Conservation (phyloP, 2,888 invertebrate genomes). For the Buathra laborator region DNA sequence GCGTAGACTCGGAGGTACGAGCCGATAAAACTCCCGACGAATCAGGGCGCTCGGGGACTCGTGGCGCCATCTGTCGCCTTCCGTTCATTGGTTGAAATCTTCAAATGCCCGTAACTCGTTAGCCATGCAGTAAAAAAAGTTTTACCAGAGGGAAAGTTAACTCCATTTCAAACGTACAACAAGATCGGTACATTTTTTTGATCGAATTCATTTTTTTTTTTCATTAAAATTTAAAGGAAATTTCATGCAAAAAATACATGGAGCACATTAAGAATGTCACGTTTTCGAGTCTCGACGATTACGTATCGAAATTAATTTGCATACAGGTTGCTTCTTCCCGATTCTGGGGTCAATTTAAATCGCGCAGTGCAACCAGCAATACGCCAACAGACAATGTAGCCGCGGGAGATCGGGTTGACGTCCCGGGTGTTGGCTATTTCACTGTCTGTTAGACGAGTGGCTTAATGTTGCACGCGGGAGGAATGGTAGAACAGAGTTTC, state of each 20-base stretch:
- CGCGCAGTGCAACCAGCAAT: background rate
- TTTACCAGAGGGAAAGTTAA: background rate
- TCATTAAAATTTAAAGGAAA: background rate
- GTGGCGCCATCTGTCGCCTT: background rate
- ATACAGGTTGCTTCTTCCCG: background rate
- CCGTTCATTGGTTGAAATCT: background rate
- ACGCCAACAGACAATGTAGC: background rate
- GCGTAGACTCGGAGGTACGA: background rate
- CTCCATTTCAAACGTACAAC: background rate
- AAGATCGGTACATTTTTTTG: background rate
- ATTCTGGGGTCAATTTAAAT: background rate
- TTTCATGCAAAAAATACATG: background rate
- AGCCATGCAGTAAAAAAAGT: background rate
- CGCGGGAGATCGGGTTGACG: background rate
- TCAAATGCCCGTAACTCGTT: background rate
- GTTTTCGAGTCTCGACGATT: background rate
- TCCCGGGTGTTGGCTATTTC: slow-evolving; percentile 1
- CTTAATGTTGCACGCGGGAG: slow-evolving; percentile 19
- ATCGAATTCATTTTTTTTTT: background rate
- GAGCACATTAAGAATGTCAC: background rate
- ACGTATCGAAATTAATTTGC: background rate
- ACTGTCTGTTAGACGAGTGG: slow-evolving; percentile 19
- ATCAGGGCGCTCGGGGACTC: background rate
- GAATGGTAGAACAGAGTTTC: slow-evolving; percentile 27
- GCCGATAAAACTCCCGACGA: background rate